Evolutionary conservation across 2,797 vertebrate genomes (phyloP), one percentile per base, ranked within the genome.

Genomic region (Crocodylus rhombifer): DNA sequence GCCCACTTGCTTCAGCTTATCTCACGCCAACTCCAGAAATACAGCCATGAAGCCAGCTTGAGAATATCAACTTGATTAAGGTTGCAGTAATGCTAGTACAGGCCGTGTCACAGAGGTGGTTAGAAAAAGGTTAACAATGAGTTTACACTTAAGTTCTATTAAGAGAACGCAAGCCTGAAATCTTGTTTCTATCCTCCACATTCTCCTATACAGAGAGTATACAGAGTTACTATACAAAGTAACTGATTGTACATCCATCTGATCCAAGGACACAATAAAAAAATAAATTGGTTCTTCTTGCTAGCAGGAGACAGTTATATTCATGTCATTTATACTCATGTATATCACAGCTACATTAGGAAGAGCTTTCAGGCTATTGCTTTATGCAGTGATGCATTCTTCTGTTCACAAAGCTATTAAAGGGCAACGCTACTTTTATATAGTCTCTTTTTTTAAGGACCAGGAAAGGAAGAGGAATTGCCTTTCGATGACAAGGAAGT

Each of bases 71-170:
- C 65, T 75, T 90, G 75, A 88, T 28, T 91, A 71, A 87, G 89
- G 62, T 14, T 94, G 36, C 23, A 65, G 92, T 92, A 84, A 86
- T 89, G 67, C 36, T 63, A 63, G 56, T 74, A 36, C 78, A 7
- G 88, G 61, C 28, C 36, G 89, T 78, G 20, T 33, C 75, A 69
- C 82, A n/a, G 23, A n/a, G 23, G 57, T 90, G 84, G 92, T 80
- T 77, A 7, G 42, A 67, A 80, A 90, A 94, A 84, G 4, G 51
- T 67, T 87, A 92, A 76, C n/a, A 82, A 57, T 3, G 1, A 57
- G 4, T 92, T 58, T 5, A 25, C 21, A 36, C 51, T 94, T 30
- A 80, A 96, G 82, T 62, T 90, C 63, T 63, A 62, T 90, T 88
- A 73, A 69, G 18, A 14, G 16, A 84, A 90, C 55, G 33, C 77